Evolutionary conservation across 2,113 vertebrate genomes (phyloP), one percentile per base, ranked within the genome.

Genomic region (Romanogobio albipinnatus): DNA sequence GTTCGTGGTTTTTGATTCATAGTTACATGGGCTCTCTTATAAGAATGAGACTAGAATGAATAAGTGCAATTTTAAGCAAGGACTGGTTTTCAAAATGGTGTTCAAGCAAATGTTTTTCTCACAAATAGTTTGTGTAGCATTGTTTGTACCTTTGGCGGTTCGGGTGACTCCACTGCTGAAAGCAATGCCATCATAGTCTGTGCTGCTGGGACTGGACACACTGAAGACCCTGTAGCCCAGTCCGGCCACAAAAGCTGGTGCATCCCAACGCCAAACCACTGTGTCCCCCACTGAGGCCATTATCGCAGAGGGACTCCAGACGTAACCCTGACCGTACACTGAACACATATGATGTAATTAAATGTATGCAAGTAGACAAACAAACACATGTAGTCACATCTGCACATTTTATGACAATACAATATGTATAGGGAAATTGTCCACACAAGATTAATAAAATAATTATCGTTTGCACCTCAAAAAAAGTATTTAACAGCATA

Each of bases 261-360:
- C 87, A 64, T 91, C 88, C 96, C 96, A 97, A 0, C 24, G 86
- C 96, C 96, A 97, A 5, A 11, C 82, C 0, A 96, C 96, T 0
- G 86, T 87, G 87, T 96, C 96, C 1, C 96, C 96, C 5, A 95
- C 90, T 13, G 88, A 92, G 47, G 93, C 89, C 0, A 90, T 90
- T 78, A 96, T 78, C 0, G 91, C 90, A 22, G 94, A 81, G 0
- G 96, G 95, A 45, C 89, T 93, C 96, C 96, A 97, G 0, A 93
- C 92, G 61, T 93, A 96, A 0, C 96, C 95, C 76, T 84, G 83
- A 76, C 96, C 95, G 24, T 92, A 90, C 26, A 62, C 96, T 97
- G 86, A 22, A 81, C 19, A 84, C 49, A 79, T 6, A 15, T 17
- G 24, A 53, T 51, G 47, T 51, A 14, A 51, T 49, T 75, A 51